phyloP scores from a whole-genome alignment of 2,888 invertebrate species.

The Dasysyrphus albostriatus region DNA sequence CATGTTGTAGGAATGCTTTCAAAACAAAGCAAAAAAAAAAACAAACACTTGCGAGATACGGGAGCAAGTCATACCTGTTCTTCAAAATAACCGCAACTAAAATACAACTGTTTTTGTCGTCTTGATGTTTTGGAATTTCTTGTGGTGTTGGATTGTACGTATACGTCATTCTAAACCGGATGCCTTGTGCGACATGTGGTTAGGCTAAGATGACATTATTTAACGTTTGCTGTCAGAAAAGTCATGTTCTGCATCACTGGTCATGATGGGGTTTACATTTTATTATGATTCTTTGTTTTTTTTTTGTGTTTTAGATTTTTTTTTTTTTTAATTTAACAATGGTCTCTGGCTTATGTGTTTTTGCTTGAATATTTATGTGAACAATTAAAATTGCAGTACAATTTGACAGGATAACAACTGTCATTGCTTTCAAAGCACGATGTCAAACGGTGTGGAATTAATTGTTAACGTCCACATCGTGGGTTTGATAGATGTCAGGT shows the following conservation, averaged over 20 bases:
- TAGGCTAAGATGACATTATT: slow-evolving; percentile 64
- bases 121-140: slow-evolving; percentile 39
- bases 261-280: slow-evolving; percentile 33
- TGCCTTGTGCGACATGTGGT: slow-evolving; percentile 48
- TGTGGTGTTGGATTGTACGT: background rate
- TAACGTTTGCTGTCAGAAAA: slow-evolving; percentile 59
- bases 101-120: slow-evolving; percentile 8
- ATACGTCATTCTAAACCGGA: background rate
- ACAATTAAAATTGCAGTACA: slow-evolving; percentile 55
- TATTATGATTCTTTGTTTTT: background rate
- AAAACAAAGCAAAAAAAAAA: slow-evolving; percentile 22
- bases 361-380: slow-evolving; percentile 61
- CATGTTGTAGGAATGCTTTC: slow-evolving; percentile 42
- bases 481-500: slow-evolving; percentile 55
- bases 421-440: slow-evolving; percentile 53
- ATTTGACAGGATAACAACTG: slow-evolving; percentile 58
- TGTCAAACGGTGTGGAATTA: slow-evolving; percentile 28
- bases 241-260: slow-evolving; percentile 61
- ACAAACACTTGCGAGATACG: background rate
- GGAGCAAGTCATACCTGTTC: slow-evolving; percentile 18
- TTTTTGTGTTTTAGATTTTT: background rate
- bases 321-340: background rate
- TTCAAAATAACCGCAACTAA: slow-evolving; percentile 50
- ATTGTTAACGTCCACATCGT: slow-evolving; percentile 50
- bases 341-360: slow-evolving; percentile 24